Percentiles rank a stretch among this genome's conserved stretches.
Evolutionary conservation across 2,797 vertebrate genomes (phyloP).

Genomic region (Cyclura pinguis): DNA sequence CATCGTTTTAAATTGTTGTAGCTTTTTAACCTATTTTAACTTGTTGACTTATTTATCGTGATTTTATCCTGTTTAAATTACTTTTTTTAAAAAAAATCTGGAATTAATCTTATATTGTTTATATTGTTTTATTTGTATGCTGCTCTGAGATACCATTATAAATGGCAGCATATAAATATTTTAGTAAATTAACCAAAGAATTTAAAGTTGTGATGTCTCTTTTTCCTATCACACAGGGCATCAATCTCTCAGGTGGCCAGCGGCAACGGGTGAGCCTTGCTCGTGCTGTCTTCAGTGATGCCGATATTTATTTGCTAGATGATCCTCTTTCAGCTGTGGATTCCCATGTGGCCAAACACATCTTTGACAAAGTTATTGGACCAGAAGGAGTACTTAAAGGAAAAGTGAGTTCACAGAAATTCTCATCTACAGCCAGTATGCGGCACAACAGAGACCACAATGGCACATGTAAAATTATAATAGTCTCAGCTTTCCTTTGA

Average conservation of each 20-base stretch:
- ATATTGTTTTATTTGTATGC: too few species aligned
- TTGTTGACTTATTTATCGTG: too few species aligned
- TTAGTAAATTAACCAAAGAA: too few species aligned
- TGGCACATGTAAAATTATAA: neutral
- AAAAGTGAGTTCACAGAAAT: slow-evolving; percentile 82
- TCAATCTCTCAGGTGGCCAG: slow-evolving; percentile 97
- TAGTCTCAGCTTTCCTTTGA: neutral
- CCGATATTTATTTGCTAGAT: slow-evolving; percentile 92
- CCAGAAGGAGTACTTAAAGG: slow-evolving; percentile 89
- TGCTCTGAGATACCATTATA: too few species aligned
- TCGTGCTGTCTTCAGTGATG: slow-evolving; percentile 90
- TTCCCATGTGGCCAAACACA: slow-evolving; percentile 94
- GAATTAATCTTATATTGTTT: too few species aligned
- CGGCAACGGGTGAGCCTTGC: slow-evolving; percentile 94
- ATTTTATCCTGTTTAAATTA: too few species aligned
- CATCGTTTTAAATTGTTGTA: too few species aligned
- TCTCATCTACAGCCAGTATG: neutral
- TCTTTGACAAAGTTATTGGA: slow-evolving; percentile 95
- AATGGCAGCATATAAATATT: too few species aligned
- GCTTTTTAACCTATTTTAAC: too few species aligned
- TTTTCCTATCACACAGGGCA: slow-evolving; percentile 84
- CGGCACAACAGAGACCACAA: neutral
- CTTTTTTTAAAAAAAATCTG: too few species aligned
- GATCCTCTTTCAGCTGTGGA: slow-evolving; percentile 97
- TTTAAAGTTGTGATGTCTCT: neutral